A percentile compares a stretch with the other conserved stretches of the same genome.
Evolutionary conservation across 2,888 invertebrate species (phyloP).

Genomic region (Copidosoma aretas): DNA sequence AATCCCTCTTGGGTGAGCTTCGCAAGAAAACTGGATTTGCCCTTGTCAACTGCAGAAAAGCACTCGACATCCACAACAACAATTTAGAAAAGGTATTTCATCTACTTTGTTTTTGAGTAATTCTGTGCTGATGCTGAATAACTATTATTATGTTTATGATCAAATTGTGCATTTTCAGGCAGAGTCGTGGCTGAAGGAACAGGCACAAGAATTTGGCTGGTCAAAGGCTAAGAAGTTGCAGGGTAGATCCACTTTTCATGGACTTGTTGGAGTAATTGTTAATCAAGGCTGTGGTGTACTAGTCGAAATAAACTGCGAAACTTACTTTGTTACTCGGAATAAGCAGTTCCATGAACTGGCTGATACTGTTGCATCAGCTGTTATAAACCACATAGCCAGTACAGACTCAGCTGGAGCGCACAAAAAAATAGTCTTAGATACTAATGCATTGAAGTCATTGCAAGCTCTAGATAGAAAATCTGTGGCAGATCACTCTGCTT

Average conservation of each 20-base stretch:
- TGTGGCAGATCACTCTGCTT: constrained; percentile 80
- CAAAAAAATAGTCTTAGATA: constrained; percentile 64
- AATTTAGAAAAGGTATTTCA: constrained; percentile 77
- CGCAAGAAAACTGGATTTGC: constrained; percentile 96
- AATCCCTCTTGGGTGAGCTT: constrained; percentile 80
- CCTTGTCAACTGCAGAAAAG: constrained; percentile 94
- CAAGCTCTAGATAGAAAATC: constrained; percentile 71
- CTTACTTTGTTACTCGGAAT: constrained; percentile 97
- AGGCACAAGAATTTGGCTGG: constrained; percentile 96
- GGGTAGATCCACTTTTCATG: constrained; percentile 83
- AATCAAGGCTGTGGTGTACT: constrained; percentile 78
- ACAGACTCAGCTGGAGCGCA: constrained; percentile 39
- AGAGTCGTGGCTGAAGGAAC: constrained; percentile 88
- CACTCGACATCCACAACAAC: constrained; percentile 87
- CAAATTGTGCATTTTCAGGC: constrained; percentile 68
- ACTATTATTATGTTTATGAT: too few species aligned
- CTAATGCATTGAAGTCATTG: constrained; percentile 73
- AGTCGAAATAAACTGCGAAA: constrained; percentile 97
- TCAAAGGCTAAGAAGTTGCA: constrained; percentile 90
- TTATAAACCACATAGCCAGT: constrained; percentile 68
- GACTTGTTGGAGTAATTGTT: constrained; percentile 82
- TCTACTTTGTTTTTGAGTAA: too few species aligned
- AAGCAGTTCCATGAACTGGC: constrained; percentile 86
- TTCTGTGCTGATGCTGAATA: too few species aligned
- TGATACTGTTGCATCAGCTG: constrained; percentile 73